Base-by-base conservation (phyloP, 1,140 invertebrate species). In the Melanaphis sacchari region DNA sequence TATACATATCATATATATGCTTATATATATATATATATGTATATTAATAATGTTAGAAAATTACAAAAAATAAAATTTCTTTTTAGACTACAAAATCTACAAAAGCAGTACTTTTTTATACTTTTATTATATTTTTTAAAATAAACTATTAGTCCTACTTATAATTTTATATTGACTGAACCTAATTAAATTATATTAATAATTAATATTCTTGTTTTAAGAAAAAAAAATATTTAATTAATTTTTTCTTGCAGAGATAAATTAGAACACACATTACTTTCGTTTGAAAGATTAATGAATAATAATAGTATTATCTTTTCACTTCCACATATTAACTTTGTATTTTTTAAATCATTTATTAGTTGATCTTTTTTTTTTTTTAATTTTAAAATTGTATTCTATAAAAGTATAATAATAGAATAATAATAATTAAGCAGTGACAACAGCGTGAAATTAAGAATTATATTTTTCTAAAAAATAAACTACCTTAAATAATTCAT, bases 401-500 rank as follows among this genome's bases (percentile, higher is more conserved):
- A 46, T 43, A 31, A 87, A 43, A 15, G 15, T 43, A n/a, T 46
- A 87, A 87, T 85, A 85, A 6, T 21, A n/a, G 40, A 43, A 87
- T 31, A n/a, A 43, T 43, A 43, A 43, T 31, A 87, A 43, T 43
- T 43, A 43, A 87, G 2, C 41, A 87, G 26, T n/a, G 41, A 82
- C 36, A 82, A 24, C 11, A 87, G 84, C 41, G 84, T 87, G 41
- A 87, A 87, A 82, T 82, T 38, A 38, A 82, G 22, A 36, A 82
- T 82, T 40, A 81, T 81, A 7, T 24, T 38, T 82, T 40, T 40
- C 38, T 82, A 38, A 82, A 38, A n/a, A 59, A 24, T 49, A n/a
- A 87, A 87, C 84, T n/a, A 31, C 9, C 41, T 43, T 87, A n/a
- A 87, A 87, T 87, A 87, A 87, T 87, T 87, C 84, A 87, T 87